Percentiles rank a stretch among this genome's conserved stretches.
These are phyloP conservation scores for Microcebus murinus DNA, from an alignment of 2,113 vertebrate genomes.

Conservation along the genomic window DNA sequence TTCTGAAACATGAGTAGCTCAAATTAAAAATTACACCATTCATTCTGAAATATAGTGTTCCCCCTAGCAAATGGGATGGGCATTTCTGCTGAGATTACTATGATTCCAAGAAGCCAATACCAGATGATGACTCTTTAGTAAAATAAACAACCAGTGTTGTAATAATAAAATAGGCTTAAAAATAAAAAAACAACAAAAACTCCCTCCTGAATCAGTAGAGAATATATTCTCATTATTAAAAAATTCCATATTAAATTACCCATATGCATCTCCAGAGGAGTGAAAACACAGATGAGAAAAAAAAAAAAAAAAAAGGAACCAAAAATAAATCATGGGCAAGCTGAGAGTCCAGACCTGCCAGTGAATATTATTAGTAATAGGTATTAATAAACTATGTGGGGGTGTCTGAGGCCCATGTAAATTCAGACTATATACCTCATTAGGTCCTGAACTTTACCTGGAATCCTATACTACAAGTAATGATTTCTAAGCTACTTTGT, in stretches of 20 bases:
- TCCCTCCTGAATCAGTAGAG: slow-evolving; percentile 43
- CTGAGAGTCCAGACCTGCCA: neutral
- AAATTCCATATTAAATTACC: slow-evolving; percentile 60
- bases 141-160: slow-evolving; percentile 46
- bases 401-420: neutral
- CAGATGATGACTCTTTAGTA: slow-evolving; percentile 18
- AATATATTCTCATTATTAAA: slow-evolving; percentile 66
- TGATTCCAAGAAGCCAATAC: slow-evolving; percentile 18
- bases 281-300: neutral
- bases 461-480: slow-evolving; percentile 16
- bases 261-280: slow-evolving; percentile 1
- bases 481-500: slow-evolving; percentile 53
- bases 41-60: neutral
- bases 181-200: slow-evolving; percentile 38
- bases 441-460: slow-evolving; percentile 61
- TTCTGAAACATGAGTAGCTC: slow-evolving; percentile 43
- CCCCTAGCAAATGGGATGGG: neutral
- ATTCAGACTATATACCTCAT: neutral
- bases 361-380: neutral
- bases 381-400: slow-evolving; percentile 41
- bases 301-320: slow-evolving; percentile 32
- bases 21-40: slow-evolving; percentile 12
- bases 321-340: slow-evolving; percentile 55
- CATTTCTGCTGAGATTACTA: slow-evolving; percentile 18
- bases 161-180: slow-evolving; percentile 47